A percentile compares a stretch with the other conserved stretches of the same genome.
These are phyloP conservation scores for Callochromis pleurospilus DNA, from an alignment of 2,113 vertebrate species.

Conservation along the genomic window DNA sequence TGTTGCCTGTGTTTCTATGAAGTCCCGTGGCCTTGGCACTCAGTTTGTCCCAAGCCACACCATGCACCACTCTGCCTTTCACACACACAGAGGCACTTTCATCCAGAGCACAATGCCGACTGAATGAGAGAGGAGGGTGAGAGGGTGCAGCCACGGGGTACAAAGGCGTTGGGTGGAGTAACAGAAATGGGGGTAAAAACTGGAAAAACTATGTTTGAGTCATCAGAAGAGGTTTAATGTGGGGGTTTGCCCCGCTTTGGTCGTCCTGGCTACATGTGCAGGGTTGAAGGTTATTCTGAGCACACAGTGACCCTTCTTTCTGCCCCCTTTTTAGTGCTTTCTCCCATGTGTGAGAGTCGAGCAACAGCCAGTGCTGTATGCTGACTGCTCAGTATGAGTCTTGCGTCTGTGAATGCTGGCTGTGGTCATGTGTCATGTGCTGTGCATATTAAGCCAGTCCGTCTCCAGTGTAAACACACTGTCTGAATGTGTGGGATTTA, in stretches of 20 bases:
- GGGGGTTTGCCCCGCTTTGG: constrained; percentile 1
- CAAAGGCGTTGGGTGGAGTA: constrained; percentile 19
- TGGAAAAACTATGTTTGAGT: neutral
- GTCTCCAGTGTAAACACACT: constrained; percentile 34
- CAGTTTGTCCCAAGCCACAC: constrained; percentile 58
- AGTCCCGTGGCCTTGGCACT: constrained; percentile 36
- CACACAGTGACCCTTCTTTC: neutral
- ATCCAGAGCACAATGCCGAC: constrained; percentile 60
- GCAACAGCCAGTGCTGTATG: constrained; percentile 3
- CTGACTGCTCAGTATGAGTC: constrained; percentile 47
- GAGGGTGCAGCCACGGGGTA: neutral
- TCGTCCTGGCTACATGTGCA: constrained; percentile 27
- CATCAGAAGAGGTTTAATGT: constrained; percentile 11
- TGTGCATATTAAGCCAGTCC: constrained; percentile 39
- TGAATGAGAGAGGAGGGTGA: neutral
- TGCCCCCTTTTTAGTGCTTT: neutral
- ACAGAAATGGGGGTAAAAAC: neutral
- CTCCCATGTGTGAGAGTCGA: neutral
- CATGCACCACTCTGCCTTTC: constrained; percentile 63
- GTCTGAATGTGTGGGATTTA: constrained; percentile 16
- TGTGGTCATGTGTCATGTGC: constrained; percentile 44
- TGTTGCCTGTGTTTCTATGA: neutral
- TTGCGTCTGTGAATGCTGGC: constrained; percentile 52
- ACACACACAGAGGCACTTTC: constrained; percentile 60
- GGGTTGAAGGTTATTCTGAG: constrained; percentile 40